Evolutionary conservation across 2,888 invertebrate species (phyloP).

Genomic region (Monochamus alternatus): DNA sequence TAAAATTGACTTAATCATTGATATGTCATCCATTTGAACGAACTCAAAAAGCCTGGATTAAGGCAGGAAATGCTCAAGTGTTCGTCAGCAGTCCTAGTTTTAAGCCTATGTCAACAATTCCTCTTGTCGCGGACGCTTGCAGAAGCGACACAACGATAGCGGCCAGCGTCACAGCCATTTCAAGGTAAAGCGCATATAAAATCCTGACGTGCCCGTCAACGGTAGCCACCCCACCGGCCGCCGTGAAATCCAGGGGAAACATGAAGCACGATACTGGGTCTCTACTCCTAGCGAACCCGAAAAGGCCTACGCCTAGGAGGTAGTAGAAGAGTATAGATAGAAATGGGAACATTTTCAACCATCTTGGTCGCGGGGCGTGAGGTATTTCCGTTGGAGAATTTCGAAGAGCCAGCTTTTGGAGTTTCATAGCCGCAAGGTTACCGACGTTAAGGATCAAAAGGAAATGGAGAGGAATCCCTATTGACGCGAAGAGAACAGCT

Average conservation of each 20-base stretch:
- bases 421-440: conserved; percentile 71
- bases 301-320: conserved; percentile 74
- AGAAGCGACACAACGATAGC: conserved; percentile 76
- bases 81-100: conserved; percentile 74
- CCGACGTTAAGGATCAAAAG: conserved; percentile 76
- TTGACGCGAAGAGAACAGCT: conserved; percentile 77
- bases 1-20: conserved; percentile 26
- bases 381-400: conserved; percentile 61
- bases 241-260: conserved; percentile 82
- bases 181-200: conserved; percentile 79
- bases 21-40: conserved; percentile 1
- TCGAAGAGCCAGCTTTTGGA: conserved; percentile 69
- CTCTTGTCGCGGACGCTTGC: conserved; percentile 75
- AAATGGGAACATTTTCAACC: conserved; percentile 70
- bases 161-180: conserved; percentile 78
- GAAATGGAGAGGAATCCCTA: conserved; percentile 81
- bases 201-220: conserved; percentile 76
- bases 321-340: conserved; percentile 74
- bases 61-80: conserved; percentile 63
- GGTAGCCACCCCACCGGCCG: conserved; percentile 78
- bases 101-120: conserved; percentile 73
- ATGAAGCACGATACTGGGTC: conserved; percentile 74
- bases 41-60: conserved; percentile 3
- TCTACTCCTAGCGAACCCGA: conserved; percentile 75
- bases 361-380: conserved; percentile 58